Evolutionary conservation across 2,113 vertebrate genomes (phyloP).

Genomic region (Macrotus californicus): DNA sequence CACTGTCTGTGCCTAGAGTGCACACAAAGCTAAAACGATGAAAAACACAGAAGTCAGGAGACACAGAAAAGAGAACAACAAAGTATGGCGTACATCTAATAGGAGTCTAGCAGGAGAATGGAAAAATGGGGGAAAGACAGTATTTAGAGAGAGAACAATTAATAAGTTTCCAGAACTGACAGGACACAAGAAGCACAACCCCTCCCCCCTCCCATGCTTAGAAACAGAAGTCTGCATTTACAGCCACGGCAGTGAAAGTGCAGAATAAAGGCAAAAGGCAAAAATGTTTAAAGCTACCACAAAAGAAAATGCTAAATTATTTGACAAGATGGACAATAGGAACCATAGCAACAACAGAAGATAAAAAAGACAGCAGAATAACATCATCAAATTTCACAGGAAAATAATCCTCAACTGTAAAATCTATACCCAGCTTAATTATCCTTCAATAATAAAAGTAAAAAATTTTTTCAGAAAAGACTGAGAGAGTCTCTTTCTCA

Average conservation of each 20-base stretch:
- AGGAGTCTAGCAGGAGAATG: not conserved
- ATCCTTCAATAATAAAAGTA: not conserved
- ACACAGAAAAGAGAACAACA: not conserved
- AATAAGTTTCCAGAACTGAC: not conserved
- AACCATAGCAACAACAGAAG: not conserved
- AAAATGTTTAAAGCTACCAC: not conserved
- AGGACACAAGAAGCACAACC: not conserved
- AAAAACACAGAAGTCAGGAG: not conserved
- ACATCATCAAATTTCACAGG: not conserved
- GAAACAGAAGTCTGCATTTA: not conserved
- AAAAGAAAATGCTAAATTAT: not conserved
- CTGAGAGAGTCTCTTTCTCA: not conserved
- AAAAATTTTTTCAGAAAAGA: not conserved
- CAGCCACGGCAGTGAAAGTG: not conserved
- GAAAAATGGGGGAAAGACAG: not conserved
- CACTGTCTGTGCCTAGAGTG: not conserved
- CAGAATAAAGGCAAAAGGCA: not conserved
- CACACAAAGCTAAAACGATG: not conserved
- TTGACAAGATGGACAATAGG: not conserved
- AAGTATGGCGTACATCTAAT: not conserved
- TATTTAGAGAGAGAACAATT: not conserved
- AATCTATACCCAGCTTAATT: not conserved
- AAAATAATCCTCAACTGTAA: not conserved
- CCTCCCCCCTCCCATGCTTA: not conserved
- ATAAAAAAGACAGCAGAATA: not conserved